A percentile compares a stretch with the other conserved stretches of the same genome.
Conservation (phyloP, 1,140 invertebrate species). For the Chelonus insularis region DNA sequence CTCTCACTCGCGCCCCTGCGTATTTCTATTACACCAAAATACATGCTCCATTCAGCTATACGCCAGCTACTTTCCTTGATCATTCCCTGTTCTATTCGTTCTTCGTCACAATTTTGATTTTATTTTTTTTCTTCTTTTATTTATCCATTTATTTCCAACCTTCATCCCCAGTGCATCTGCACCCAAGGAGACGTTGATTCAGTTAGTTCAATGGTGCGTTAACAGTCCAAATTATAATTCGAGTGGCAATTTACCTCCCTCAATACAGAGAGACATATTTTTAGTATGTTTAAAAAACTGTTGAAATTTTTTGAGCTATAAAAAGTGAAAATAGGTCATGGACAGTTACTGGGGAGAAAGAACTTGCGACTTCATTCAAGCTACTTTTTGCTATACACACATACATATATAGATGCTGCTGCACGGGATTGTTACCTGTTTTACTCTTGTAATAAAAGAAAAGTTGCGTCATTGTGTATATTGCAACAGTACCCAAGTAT, state of each 20-base stretch:
- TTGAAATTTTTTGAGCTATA: background rate
- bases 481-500: too few relatives aligned
- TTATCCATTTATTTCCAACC: background rate
- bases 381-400: background rate
- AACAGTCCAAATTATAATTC: too few relatives aligned
- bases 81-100: background rate
- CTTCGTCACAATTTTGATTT: background rate
- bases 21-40: conserved; percentile 9
- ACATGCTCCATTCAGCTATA: background rate
- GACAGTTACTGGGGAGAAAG: background rate
- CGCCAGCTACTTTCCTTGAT: too few relatives aligned
- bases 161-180: too few relatives aligned
- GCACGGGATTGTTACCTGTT: background rate
- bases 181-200: too few relatives aligned
- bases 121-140: background rate
- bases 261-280: too few relatives aligned
- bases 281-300: background rate
- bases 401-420: background rate
- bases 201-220: too few relatives aligned
- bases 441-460: too few relatives aligned
- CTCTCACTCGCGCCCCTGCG: background rate
- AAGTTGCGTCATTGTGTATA: too few relatives aligned
- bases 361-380: conserved; percentile 5
- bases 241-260: too few relatives aligned
- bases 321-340: background rate